A percentile compares a stretch with the other conserved stretches of the same genome.
phyloP scores from a whole-genome alignment of 2,888 invertebrate genomes.

The Drosophila cyrtoloma region DNA sequence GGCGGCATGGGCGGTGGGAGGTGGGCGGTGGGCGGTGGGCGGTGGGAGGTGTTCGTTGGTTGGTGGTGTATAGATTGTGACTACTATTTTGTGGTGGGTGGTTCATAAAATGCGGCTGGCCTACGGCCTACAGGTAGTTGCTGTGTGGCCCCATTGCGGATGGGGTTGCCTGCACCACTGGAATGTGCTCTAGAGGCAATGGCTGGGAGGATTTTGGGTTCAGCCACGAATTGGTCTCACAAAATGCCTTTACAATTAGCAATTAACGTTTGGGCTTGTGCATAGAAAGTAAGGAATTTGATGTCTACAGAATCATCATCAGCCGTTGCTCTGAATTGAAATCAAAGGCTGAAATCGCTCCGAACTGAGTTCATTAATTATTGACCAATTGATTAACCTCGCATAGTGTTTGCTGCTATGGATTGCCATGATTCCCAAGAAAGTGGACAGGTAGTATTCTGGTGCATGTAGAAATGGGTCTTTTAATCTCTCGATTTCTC shows the following conservation, averaged over 20 bases:
- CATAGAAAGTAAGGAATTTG: neutral
- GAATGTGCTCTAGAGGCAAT: conserved; percentile 32
- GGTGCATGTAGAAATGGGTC: neutral
- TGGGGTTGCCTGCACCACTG: conserved; percentile 2
- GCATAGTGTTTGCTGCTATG: neutral
- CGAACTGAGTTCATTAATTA: neutral
- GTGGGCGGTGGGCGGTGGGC: too few relatives aligned
- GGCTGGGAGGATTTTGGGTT: conserved; percentile 17
- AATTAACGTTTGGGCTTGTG: conserved; percentile 17
- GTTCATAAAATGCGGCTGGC: conserved; percentile 41
- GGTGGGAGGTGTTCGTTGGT: neutral
- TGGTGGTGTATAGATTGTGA: conserved; percentile 5
- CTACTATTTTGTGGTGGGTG: conserved; percentile 20
- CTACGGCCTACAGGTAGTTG: conserved; percentile 55
- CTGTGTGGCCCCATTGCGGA: neutral
- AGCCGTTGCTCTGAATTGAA: neutral
- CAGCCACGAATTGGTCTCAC: conserved; percentile 34
- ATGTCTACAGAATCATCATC: neutral
- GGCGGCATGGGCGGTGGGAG: neutral
- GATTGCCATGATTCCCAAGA: neutral
- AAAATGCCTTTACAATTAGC: conserved; percentile 48
- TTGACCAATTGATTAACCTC: neutral
- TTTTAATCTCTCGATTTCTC: neutral
- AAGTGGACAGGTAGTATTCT: too few relatives aligned
- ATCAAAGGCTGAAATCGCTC: neutral